These are phyloP conservation scores for Leptocoma aspasia DNA, from an alignment of 2,113 vertebrate species.

Conservation along the genomic window DNA sequence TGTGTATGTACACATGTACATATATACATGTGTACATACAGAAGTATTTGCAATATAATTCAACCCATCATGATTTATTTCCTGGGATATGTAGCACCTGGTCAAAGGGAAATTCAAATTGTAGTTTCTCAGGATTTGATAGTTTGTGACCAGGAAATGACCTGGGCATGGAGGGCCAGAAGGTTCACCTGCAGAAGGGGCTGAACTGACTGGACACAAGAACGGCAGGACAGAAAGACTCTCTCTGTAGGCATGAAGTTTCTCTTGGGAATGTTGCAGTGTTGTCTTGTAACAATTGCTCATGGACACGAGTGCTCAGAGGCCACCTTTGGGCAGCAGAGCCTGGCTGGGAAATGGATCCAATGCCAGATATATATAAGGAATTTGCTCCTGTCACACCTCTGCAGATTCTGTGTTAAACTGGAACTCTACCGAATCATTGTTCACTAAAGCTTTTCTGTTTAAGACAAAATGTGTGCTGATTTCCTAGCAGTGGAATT, in stretches of 20 bases:
- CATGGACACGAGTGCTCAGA: rapidly evolving
- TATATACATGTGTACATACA: no score
- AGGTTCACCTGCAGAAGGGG: rapidly evolving
- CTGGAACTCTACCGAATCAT: background rate
- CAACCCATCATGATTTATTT: background rate
- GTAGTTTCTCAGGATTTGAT: background rate
- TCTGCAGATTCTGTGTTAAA: no score
- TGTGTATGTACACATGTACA: no score
- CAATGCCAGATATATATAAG: rapidly evolving
- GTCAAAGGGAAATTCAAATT: background rate
- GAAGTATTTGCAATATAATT: background rate
- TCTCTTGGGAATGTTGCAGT: background rate
- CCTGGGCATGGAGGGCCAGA: background rate
- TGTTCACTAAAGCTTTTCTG: background rate
- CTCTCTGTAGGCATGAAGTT: background rate
- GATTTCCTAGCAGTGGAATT: background rate
- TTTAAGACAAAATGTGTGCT: background rate
- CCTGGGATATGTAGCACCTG: background rate
- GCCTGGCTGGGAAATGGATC: background rate
- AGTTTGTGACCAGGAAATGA: background rate
- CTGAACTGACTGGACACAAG: background rate
- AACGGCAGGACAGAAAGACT: background rate
- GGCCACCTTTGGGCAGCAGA: background rate
- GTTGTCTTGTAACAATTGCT: rapidly evolving
- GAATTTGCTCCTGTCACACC: rapidly evolving